Evolutionary conservation across 2,113 vertebrate species (phyloP), one percentile per base, ranked within the genome.

Genomic region (Silurus glanis): DNA sequence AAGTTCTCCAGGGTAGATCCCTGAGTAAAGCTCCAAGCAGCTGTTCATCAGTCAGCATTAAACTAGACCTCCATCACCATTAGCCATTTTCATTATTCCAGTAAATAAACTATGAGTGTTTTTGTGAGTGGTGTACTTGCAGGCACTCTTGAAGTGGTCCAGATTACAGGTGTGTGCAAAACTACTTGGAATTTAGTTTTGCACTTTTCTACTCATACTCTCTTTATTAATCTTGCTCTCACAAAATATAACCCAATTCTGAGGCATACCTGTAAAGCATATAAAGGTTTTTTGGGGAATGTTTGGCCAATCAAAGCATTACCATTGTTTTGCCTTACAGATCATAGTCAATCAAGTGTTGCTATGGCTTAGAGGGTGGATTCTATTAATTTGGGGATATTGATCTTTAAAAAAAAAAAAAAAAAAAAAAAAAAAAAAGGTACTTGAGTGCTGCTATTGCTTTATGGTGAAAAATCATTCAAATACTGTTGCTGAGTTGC

Each of bases 21-120:
- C 28, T 16, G 55, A 84, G 81, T 85, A 62, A 89, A 61, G 66
- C 62, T 74, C 58, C 28, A 53, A 59, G 13, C 88, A 87, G 83
- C 74, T 83, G 86, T 72, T 80, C 59, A 76, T 75, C 78, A 61
- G 12, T 76, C 71, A 58, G 2, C 19, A 23, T 75, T 76, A 66
- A 64, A 87, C 28, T 67, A 64, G 80, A 28, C 6, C 67, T 37
- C 58, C 58, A 14, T n/a, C 56, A 80, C 13, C 67, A 16, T 45
- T 21, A 82, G 80, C 61, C 23, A 16, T 64, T 64, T 66, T 9
- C 51, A 69, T n/a, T 17, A 28, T 76, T 76, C 74, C 13, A 45
- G 5, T 51, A 25, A 55, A 4, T 51, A 51, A 74, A 74, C 19
- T 47, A 0, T 51, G 47, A 21, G 17, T 72, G 37, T 47, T 23